Base-by-base conservation (phyloP, 2,797 vertebrate genomes). In the Phoxinus dragarum region DNA sequence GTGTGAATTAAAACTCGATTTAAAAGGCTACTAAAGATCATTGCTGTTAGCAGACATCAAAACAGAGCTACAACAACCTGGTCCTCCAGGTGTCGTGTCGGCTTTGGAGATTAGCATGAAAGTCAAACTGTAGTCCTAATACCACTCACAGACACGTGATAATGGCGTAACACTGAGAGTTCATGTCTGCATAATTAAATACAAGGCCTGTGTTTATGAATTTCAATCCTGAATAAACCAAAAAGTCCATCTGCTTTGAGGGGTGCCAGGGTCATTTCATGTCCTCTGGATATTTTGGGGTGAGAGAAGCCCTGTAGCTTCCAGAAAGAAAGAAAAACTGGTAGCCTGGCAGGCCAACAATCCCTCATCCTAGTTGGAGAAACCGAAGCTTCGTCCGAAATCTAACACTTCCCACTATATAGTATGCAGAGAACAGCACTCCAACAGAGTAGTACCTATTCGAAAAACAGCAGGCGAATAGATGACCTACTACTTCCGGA, bases 191-290 rank as follows among this genome's bases (percentile, higher is more conserved):
- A 76, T 85, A 80, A 85, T 89, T 85, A 59, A 80, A 3, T 17
- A 67, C n/a, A 27, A 12, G 72, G 34, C 44, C 56, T 74, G 72
- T 72, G 27, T 69, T 36, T 27, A 72, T 82, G 38, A 49, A 23
- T 54, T 68, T 76, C 82, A 16, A 47, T 56, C 12, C 17, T 84
- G 71, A 87, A 81, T 86, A 78, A 68, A 85, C 54, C 12, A 72
- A 64, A n/a, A 66, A 47, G n/a, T 72, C 64, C 77, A 83, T 89
- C 79, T 89, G 81, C 71, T 81, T 16, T 73, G 23, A 47, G 56
- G 61, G 31, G 69, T 83, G 67, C 52, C 67, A 38, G 36, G 17
- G 47, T 76, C 49, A 40, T 80, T 54, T 36, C 44, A 54, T 69
- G 8, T 42, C 61, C 85, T 69, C n/a, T 76, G 71, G 67, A 52